phyloP scores from a whole-genome alignment of 2,797 vertebrate genomes.

The Phataginus tricuspis region DNA sequence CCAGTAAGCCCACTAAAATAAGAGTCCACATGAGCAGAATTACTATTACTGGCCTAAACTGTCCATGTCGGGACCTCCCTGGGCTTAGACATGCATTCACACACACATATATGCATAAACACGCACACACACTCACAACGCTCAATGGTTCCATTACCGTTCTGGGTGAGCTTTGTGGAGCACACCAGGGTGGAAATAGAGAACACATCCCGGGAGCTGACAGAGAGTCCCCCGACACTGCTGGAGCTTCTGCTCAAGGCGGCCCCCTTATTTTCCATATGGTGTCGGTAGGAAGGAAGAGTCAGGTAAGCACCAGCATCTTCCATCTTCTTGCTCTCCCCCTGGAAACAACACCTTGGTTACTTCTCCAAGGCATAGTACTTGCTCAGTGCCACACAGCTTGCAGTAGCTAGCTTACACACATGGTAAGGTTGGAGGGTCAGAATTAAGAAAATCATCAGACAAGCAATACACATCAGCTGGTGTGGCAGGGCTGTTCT shows the following conservation, averaged over 20 bases:
- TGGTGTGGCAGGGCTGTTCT: neutral
- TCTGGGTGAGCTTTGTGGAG: constrained; percentile 98
- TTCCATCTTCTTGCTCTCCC: constrained; percentile 99
- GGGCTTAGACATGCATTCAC: accelerated
- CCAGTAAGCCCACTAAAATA: constrained; percentile 93
- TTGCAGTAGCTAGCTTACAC: neutral
- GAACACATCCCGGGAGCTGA: constrained; percentile 95
- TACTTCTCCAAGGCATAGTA: neutral
- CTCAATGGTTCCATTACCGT: constrained; percentile 87
- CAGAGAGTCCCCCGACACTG: constrained; percentile 91
- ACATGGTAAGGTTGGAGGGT: neutral
- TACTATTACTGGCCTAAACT: neutral
- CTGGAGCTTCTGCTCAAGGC: constrained; percentile 90
- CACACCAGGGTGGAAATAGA: constrained; percentile 96
- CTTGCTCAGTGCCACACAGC: neutral
- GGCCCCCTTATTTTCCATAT: constrained; percentile 87
- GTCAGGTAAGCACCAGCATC: constrained; percentile 92
- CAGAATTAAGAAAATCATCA: neutral
- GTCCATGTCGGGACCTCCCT: neutral
- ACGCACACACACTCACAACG: too few relatives aligned
- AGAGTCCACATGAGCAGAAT: constrained; percentile 14
- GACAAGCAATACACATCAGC: neutral
- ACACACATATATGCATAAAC: accelerated
- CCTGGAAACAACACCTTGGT: constrained; percentile 85
- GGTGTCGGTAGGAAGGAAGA: constrained; percentile 90